A percentile compares a stretch with the other conserved stretches of the same genome.
phyloP scores from a whole-genome alignment of 2,888 invertebrate genomes.

The Brachyptera risi region DNA sequence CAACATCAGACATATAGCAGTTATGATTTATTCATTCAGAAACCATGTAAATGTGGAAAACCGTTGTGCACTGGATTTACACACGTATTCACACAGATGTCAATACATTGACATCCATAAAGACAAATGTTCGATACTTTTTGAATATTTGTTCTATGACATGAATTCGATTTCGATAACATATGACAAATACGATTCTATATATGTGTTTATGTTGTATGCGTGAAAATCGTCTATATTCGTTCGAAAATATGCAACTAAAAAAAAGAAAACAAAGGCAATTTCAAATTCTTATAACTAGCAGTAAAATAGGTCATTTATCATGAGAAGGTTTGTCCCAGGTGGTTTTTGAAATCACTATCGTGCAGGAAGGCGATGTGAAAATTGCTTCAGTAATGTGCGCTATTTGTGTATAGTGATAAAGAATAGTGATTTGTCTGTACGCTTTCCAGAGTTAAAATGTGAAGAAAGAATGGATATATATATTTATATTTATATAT shows the following conservation, averaged over 20 bases:
- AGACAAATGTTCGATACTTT: conserved; percentile 5
- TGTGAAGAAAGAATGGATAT: no score
- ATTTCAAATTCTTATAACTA: neutral
- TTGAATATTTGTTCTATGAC: neutral
- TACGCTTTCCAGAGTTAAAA: no score
- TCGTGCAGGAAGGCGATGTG: no score
- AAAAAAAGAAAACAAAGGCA: conserved; percentile 1
- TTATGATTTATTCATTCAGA: conserved; percentile 6
- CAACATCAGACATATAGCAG: conserved; percentile 10
- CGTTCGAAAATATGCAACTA: no score
- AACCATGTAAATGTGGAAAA: neutral
- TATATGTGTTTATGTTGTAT: no score
- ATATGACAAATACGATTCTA: neutral
- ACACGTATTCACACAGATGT: neutral
- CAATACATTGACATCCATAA: conserved; percentile 1
- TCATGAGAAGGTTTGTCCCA: neutral
- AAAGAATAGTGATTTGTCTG: no score
- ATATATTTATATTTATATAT: no score
- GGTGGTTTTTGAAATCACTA: no score
- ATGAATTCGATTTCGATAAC: conserved; percentile 1
- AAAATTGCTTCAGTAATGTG: neutral
- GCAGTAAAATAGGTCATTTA: neutral
- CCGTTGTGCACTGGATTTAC: neutral
- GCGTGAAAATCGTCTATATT: no score
- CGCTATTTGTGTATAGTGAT: neutral